These are phyloP conservation scores for Cydia fagiglandana DNA, from an alignment of 1,140 invertebrate genomes.

Conservation along the genomic window DNA sequence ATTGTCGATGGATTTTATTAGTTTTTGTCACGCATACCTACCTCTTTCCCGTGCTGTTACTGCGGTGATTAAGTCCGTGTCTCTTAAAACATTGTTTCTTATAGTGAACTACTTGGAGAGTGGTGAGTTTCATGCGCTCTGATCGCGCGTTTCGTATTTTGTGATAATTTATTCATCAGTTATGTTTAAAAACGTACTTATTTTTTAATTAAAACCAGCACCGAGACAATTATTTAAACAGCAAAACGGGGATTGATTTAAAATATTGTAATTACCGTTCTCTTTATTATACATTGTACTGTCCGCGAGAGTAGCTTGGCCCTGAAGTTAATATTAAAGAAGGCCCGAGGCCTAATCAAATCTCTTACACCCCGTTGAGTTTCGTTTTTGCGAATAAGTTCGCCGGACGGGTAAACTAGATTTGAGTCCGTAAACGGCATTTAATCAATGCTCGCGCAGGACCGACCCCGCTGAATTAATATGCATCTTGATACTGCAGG, in stretches of 20 bases:
- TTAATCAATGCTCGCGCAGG: conserved; percentile 4
- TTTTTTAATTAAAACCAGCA: neutral
- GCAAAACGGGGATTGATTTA: neutral
- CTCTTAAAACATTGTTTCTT: neutral
- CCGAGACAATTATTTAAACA: neutral
- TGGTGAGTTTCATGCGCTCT: neutral
- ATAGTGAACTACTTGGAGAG: neutral
- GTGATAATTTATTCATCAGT: too few species aligned
- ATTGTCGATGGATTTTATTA: conserved; percentile 17
- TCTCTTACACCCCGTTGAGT: conserved; percentile 4
- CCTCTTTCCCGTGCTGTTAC: neutral
- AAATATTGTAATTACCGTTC: conserved; percentile 3
- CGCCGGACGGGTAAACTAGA: conserved; percentile 1
- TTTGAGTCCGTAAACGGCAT: conserved; percentile 17
- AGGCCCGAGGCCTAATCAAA: conserved; percentile 25
- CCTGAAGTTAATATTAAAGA: conserved; percentile 19
- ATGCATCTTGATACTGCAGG: conserved; percentile 18
- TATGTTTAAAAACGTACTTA: neutral
- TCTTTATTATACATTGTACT: neutral
- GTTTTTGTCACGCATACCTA: conserved; percentile 30
- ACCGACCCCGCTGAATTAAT: conserved; percentile 4
- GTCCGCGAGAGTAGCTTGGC: neutral
- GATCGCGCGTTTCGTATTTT: neutral
- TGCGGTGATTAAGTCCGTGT: conserved; percentile 1
- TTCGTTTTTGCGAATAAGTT: conserved; percentile 8